Base-by-base conservation (phyloP, 2,797 vertebrate species). In the Bradypus variegatus region DNA sequence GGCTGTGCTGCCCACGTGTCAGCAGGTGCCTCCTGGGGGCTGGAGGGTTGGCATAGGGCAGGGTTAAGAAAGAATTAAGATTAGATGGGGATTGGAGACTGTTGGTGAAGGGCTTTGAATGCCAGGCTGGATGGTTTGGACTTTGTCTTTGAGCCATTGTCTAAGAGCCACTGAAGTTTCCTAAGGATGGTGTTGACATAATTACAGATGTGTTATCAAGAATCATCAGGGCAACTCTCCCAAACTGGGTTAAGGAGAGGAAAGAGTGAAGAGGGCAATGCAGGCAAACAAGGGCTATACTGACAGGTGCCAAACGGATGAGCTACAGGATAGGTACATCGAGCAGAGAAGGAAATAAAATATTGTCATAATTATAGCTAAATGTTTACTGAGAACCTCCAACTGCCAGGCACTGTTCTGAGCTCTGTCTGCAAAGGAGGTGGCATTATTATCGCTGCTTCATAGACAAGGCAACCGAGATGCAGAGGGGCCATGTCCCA, bases 1-100 rank as follows among this genome's bases (percentile, higher is more conserved):
- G 41, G 55, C 53, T 9, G 41, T 53, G 18, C 1, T 0, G 33
- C 5, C 73, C 53, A 0, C 0, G 2, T 0, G 11, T 5, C 0
- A 5, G 70, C 15, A 33, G 50, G 29, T 12, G 45, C n/a, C 50
- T 4, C 25, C 21, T 1, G 0, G 48, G 72, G 60, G 19, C 18
- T 0, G 0, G 36, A 41, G 70, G 36, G 19, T 8, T 29, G 14
- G 2, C 27, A 0, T 15, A 41, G 41, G 67, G 18, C 18, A 5
- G 0, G 9, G 31, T 15, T 67, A 67, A 5, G 29, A 25, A 27
- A 16, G n/a, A 36, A 23, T 38, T 78, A 50, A 13, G 7, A 33
- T 0, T 3, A 0, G 41, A 41, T 31, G 5, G 14, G 12, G 31
- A 88, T 1, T 1, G n/a, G 31, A 16, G 53, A 16, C 41, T 2